Conservation (phyloP, 2,888 invertebrate species). For the Drepanosiphum platanoidis region DNA sequence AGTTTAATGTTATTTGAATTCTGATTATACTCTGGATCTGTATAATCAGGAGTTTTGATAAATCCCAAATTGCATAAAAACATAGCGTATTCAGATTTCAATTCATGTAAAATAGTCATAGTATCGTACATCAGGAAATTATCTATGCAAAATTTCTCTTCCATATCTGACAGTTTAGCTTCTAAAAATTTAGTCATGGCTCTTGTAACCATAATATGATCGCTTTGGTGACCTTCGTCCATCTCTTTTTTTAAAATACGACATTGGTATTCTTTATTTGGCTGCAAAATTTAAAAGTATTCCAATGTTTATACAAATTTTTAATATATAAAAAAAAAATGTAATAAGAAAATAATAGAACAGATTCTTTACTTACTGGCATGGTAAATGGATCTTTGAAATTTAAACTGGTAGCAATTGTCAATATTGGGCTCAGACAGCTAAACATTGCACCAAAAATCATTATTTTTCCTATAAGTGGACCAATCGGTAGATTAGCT, state of each 20-base stretch:
- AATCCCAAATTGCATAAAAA: slow-evolving; percentile 82
- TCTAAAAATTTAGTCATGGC: slow-evolving; percentile 57
- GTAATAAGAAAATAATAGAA: slow-evolving; percentile 7
- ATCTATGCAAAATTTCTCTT: slow-evolving; percentile 75
- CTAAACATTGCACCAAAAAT: slow-evolving; percentile 87
- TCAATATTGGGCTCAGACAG: slow-evolving; percentile 88
- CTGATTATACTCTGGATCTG: slow-evolving; percentile 73
- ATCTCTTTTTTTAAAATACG: slow-evolving; percentile 71
- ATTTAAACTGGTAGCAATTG: slow-evolving; percentile 85
- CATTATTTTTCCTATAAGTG: slow-evolving; percentile 90
- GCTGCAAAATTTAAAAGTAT: slow-evolving; percentile 67
- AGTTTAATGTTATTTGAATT: slow-evolving; percentile 81
- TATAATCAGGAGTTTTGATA: slow-evolving; percentile 71
- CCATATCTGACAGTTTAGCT: slow-evolving; percentile 63
- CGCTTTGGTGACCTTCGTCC: slow-evolving; percentile 76
- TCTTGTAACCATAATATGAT: slow-evolving; percentile 78
- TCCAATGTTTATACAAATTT: too few species aligned
- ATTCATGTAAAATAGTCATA: slow-evolving; percentile 76
- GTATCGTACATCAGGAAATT: slow-evolving; percentile 78
- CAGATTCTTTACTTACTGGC: slow-evolving; percentile 70
- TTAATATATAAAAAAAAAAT: too few species aligned
- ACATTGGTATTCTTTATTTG: slow-evolving; percentile 73
- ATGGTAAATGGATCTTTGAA: slow-evolving; percentile 86
- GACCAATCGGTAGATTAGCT: slow-evolving; percentile 87
- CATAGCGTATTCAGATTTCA: slow-evolving; percentile 84